Evolutionary conservation across 2,888 invertebrate species (phyloP), one percentile per base, ranked within the genome.

Genomic region (Tetranychus piercei): DNA sequence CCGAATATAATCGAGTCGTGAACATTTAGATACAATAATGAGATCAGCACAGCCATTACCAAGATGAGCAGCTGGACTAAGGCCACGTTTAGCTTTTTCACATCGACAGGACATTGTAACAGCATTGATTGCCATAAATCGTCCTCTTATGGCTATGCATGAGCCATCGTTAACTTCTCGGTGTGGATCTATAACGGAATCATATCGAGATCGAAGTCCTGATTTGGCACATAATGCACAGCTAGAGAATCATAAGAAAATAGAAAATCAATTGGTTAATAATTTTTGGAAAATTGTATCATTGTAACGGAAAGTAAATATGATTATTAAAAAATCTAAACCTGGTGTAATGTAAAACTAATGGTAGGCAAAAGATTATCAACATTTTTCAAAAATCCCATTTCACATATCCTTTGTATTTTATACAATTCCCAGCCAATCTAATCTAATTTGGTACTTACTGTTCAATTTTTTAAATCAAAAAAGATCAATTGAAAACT

Each of bases 1-100:
- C 77, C 87, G 85, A 70, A 90, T 82, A 81, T 88, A 89, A 80
- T 90, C 88, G 66, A 88, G 80, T 75, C 90, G 81, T 23, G 88
- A 87, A 23, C 90, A 89, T 80, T 89, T 88, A 71, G 86, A 86
- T 65, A 91, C 87, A 67, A 91, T 82, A 77, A 91, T 87, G 78
- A 91, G 84, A 83, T 91, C 89, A 76, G 89, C 84, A 81, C 87
- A 88, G 44, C 91, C 91, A 82, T 91, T 90, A 0, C 90, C 90
- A 66, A 90, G 83, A 81, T 91, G 91, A 81, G 88, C 88, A 79
- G 86, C 87, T 1, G 89, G 90, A 71, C 90, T 88, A 79, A 90
- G 87, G 71, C 91, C 91, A 80, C 88, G 86, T 1, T 89, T 90
- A 79, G 88, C 87, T 77, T 88, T 85, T 22, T 86, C 85, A 81